Conservation (phyloP, 2,888 invertebrate genomes). For the Rambutsinella grinnellia region DNA sequence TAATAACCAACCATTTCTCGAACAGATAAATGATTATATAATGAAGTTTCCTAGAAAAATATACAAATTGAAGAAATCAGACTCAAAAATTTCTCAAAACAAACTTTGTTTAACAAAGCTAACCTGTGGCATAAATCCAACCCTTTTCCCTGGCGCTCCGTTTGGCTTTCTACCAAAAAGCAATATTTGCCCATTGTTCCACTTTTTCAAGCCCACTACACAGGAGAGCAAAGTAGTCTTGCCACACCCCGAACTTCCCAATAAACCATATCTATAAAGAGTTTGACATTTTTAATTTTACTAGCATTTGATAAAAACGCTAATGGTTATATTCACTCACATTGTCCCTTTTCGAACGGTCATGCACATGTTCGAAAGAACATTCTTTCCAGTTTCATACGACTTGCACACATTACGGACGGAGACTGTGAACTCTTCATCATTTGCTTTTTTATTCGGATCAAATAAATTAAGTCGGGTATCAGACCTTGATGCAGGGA, state of each 20-base stretch:
- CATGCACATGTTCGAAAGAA: not conserved
- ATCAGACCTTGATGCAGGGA: not conserved
- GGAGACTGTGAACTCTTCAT: not conserved
- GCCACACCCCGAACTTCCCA: constrained; percentile 68
- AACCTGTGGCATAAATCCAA: constrained; percentile 71
- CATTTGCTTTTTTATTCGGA: too few species aligned
- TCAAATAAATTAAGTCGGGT: too few species aligned
- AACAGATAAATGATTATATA: constrained; percentile 92
- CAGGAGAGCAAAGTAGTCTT: constrained; percentile 63
- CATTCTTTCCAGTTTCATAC: not conserved
- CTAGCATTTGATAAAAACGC: not conserved
- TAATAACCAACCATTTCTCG: constrained; percentile 73
- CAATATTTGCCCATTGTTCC: constrained; percentile 68
- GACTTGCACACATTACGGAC: not conserved
- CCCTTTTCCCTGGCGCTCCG: constrained; percentile 69
- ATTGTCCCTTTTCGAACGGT: not conserved
- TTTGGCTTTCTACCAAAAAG: constrained; percentile 69
- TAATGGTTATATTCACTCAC: not conserved
- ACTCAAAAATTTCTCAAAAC: not conserved
- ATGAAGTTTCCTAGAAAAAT: constrained; percentile 81
- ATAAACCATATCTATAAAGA: not conserved
- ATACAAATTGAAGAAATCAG: not conserved
- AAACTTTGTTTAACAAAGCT: too few species aligned
- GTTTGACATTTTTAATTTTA: not conserved
- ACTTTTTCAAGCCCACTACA: constrained; percentile 69